Base-by-base conservation (phyloP, 1,140 invertebrate genomes). In the Hyles vespertilio region DNA sequence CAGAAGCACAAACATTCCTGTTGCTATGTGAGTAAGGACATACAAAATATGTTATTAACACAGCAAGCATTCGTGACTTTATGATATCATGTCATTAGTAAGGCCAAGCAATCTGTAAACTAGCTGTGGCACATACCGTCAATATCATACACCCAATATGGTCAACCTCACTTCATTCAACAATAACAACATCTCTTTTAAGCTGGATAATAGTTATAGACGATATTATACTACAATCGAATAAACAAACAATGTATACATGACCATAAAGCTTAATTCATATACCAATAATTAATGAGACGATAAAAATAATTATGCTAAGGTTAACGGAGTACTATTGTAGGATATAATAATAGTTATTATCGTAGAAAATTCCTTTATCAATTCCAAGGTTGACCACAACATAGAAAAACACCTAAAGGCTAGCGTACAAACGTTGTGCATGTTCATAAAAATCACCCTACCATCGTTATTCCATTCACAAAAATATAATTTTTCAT, bases 401-500 rank as follows among this genome's bases (percentile, higher is more conserved):
- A 34, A 10, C 4, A 43, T 43, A 54, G n/a, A 61, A 36, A 56
- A 58, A 54, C 54, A 32, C 47, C 48, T 63, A 58, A 69, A 67
- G 11, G 59, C 63, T 76, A 74, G 67, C 74, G 67, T 77, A 72
- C 62, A 84, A 77, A 78, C 69, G 57, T 65, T 66, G 74, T 80
- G 75, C 65, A 63, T 61, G 54, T 67, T 67, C 57, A 63, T 74
- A 58, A 64, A 72, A 70, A 69, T 54, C 61, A 62, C 45, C 64
- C 58, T 44, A 59, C 56, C 33, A 47, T 63, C 51, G 66, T 33
- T 12, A 32, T 43, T 43, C 43, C 34, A 43, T 73, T 76, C 72
- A 74, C 80, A 86, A 86, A 86, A 86, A 86, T 86, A 86, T 81
- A 84, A 63, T 61, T 70, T 72, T 69, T 76, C 67, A 66, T 80